These are phyloP conservation scores for Actinia tenebrosa DNA, from an alignment of 64 coral and sea anemone species.

Conservation along the genomic window DNA sequence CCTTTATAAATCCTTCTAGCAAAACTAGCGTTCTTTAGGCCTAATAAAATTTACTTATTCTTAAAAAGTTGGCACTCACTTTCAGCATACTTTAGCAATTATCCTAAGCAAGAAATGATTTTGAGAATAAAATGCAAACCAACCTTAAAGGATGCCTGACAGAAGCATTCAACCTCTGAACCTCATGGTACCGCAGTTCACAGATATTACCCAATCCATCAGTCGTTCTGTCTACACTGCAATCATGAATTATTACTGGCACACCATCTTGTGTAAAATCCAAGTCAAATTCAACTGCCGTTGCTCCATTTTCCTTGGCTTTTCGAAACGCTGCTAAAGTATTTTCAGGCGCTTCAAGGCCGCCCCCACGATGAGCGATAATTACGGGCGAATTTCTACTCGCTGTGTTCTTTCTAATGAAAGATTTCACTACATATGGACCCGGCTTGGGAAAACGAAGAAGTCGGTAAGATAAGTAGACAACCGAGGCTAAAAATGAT, in stretches of 20 bases:
- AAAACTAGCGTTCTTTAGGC: no score
- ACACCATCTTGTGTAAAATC: constrained; percentile 90
- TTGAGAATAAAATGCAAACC: not conserved
- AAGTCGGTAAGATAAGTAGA: constrained; percentile 67
- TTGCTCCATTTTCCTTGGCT: constrained; percentile 79
- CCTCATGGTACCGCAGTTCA: constrained; percentile 63
- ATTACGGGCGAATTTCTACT: constrained; percentile 66
- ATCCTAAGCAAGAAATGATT: not conserved
- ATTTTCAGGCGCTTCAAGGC: constrained; percentile 80
- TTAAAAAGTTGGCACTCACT: no score
- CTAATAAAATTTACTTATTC: no score
- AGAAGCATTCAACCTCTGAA: constrained; percentile 59
- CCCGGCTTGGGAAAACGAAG: constrained; percentile 81
- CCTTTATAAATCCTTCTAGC: no score
- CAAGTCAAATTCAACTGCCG: constrained; percentile 86
- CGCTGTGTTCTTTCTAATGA: constrained; percentile 57
- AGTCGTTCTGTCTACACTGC: constrained; percentile 76
- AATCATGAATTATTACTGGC: constrained; percentile 94
- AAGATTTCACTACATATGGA: constrained; percentile 80
- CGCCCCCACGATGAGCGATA: constrained; percentile 65
- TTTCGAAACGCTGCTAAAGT: constrained; percentile 74
- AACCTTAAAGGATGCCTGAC: constrained; percentile 58
- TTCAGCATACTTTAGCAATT: no score
- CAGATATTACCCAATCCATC: constrained; percentile 70
- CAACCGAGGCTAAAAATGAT: constrained; percentile 37